Evolutionary conservation across 2,797 vertebrate genomes (phyloP).

Genomic region (Synanceia verrucosa): DNA sequence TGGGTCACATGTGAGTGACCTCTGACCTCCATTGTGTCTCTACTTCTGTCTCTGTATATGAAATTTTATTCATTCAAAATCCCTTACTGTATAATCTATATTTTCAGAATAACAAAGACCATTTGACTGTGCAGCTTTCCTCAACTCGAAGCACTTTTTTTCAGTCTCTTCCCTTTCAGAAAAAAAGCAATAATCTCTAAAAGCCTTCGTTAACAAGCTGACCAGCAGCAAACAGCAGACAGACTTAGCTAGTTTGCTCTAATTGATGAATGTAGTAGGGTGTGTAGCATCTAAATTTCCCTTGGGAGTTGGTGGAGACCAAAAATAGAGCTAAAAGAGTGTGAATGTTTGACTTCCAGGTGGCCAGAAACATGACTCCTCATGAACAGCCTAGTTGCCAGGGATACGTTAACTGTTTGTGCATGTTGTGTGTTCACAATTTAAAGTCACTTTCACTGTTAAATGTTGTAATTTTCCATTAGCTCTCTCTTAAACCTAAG

Average conservation of each 20-base stretch:
- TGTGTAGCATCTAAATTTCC: background rate
- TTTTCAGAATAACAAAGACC: background rate
- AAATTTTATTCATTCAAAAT: background rate
- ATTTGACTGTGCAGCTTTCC: background rate
- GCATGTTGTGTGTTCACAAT: no score
- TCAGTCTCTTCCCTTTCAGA: background rate
- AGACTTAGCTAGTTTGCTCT: background rate
- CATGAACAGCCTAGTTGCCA: no score
- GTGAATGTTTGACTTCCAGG: background rate
- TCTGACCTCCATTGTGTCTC: constrained; percentile 33
- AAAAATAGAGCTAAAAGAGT: background rate
- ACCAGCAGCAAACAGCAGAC: background rate
- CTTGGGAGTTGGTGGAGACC: background rate
- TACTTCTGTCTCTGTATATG: constrained; percentile 7
- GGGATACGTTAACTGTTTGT: no score
- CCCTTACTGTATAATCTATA: background rate
- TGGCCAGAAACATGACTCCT: background rate
- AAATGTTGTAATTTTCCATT: no score
- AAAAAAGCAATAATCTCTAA: background rate
- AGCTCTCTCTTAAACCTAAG: no score
- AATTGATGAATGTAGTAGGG: background rate
- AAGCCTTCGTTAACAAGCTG: background rate
- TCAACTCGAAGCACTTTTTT: background rate
- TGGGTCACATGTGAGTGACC: constrained; percentile 35
- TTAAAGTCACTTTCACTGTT: no score